A percentile compares a stretch with the other conserved stretches of the same genome.
Conservation (phyloP, 2,113 vertebrate species). For the Brachionichthys hirsutus region DNA sequence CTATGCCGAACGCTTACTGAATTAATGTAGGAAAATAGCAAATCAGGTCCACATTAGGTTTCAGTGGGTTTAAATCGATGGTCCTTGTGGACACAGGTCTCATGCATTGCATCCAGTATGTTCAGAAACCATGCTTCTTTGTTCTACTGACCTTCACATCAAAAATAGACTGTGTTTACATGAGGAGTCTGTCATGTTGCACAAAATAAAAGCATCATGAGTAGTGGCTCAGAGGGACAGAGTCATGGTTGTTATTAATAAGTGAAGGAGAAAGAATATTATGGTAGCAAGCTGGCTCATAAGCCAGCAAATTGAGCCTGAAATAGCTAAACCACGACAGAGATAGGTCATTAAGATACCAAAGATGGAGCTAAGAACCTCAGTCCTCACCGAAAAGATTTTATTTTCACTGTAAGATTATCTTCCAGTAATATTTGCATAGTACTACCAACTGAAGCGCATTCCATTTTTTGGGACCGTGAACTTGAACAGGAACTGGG, state of each 20-base stretch:
- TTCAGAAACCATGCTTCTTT: constrained; percentile 6
- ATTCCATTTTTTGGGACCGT: too few relatives aligned
- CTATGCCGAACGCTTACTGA: constrained; percentile 2
- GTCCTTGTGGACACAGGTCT: background rate
- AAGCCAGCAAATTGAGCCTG: constrained; percentile 71
- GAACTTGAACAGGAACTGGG: too few relatives aligned
- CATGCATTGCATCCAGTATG: background rate
- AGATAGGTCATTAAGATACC: constrained; percentile 64
- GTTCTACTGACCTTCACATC: constrained; percentile 1
- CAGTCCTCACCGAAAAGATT: constrained; percentile 8
- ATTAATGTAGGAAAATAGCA: background rate
- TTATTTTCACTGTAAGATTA: too few relatives aligned
- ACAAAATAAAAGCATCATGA: constrained; percentile 56
- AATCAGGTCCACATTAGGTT: background rate
- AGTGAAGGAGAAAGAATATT: constrained; percentile 68
- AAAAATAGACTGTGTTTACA: constrained; percentile 22
- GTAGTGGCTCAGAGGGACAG: constrained; percentile 48
- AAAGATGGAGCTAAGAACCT: constrained; percentile 39
- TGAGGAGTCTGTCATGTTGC: constrained; percentile 48
- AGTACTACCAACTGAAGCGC: too few relatives aligned
- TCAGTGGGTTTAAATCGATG: background rate
- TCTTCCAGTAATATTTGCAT: too few relatives aligned
- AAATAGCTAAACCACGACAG: constrained; percentile 59
- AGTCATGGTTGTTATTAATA: constrained; percentile 66
- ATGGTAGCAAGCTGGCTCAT: constrained; percentile 65